Evolutionary conservation across 2,888 invertebrate genomes (phyloP).

Genomic region (Platerodrilus igneus): DNA sequence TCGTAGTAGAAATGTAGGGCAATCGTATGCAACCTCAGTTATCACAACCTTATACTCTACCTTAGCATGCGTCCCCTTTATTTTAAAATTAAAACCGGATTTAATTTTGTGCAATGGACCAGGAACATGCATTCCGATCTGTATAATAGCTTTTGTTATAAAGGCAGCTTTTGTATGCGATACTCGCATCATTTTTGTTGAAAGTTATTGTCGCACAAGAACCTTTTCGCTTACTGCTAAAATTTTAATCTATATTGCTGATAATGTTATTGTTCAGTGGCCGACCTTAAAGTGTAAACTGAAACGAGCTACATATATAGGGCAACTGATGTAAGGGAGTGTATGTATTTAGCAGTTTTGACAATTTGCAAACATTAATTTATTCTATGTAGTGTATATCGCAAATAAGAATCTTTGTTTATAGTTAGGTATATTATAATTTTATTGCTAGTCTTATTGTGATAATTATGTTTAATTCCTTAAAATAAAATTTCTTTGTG

Average conservation of each 20-base stretch:
- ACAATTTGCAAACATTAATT: no score
- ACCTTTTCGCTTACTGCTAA: conserved; percentile 85
- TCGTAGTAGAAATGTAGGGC: conserved; percentile 82
- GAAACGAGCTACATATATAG: conserved; percentile 70
- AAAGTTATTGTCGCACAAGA: conserved; percentile 91
- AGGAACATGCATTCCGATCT: conserved; percentile 92
- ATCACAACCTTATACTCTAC: conserved; percentile 72
- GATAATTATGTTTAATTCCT: no score
- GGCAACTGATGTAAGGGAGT: conserved; percentile 66
- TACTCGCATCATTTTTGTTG: conserved; percentile 81
- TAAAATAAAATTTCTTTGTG: no score
- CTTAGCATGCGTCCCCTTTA: conserved; percentile 63
- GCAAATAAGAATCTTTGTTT: no score
- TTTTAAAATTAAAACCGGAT: conserved; percentile 69
- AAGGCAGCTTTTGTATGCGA: conserved; percentile 62
- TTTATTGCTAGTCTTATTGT: no score
- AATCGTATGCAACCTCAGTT: conserved; percentile 75
- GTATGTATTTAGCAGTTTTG: no score
- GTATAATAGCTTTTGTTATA: conserved; percentile 69
- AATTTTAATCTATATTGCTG: conserved; percentile 77
- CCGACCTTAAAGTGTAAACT: conserved; percentile 64
- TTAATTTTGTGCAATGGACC: conserved; percentile 91
- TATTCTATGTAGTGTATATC: no score
- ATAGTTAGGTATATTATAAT: no score
- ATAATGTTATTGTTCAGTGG: conserved; percentile 93